These are phyloP conservation scores for Neosalanx taihuensis DNA, from an alignment of 2,797 vertebrate species.

Conservation along the genomic window DNA sequence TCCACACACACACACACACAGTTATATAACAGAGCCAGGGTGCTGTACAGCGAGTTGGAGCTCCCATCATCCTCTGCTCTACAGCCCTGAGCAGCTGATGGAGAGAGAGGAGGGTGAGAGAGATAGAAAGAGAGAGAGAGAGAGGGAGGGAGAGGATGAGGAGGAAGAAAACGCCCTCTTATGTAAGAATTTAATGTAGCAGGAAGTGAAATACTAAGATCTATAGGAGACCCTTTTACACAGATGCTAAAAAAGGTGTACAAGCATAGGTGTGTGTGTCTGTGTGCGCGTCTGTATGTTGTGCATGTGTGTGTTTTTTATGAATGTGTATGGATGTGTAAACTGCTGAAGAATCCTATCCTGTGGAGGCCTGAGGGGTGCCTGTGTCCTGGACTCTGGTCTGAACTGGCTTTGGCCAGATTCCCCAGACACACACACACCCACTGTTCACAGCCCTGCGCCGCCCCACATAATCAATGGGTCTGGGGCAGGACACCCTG, in stretches of 20 bases:
- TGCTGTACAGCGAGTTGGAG: conserved; percentile 66
- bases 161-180: not conserved
- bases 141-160: not conserved
- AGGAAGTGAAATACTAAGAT: not conserved
- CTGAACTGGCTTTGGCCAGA: conserved; percentile 57
- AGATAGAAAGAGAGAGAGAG: conserved; percentile 34
- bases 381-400: conserved; percentile 51
- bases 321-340: not conserved
- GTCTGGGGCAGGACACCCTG: conserved; percentile 55
- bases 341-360: conserved; percentile 24
- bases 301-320: not conserved
- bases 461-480: conserved; percentile 71
- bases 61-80: conserved; percentile 70
- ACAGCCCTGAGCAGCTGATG: conserved; percentile 59
- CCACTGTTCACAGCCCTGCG: conserved; percentile 8
- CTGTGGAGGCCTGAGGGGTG: conserved; percentile 47
- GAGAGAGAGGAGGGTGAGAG: no score
- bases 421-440: conserved; percentile 25
- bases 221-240: not conserved
- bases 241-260: not conserved
- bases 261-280: not conserved
- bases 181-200: not conserved
- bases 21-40: conserved; percentile 75
- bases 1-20: conserved; percentile 44
- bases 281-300: not conserved